Evolutionary conservation across 2,797 vertebrate species (phyloP).

Genomic region (Dicrostonyx torquatus): DNA sequence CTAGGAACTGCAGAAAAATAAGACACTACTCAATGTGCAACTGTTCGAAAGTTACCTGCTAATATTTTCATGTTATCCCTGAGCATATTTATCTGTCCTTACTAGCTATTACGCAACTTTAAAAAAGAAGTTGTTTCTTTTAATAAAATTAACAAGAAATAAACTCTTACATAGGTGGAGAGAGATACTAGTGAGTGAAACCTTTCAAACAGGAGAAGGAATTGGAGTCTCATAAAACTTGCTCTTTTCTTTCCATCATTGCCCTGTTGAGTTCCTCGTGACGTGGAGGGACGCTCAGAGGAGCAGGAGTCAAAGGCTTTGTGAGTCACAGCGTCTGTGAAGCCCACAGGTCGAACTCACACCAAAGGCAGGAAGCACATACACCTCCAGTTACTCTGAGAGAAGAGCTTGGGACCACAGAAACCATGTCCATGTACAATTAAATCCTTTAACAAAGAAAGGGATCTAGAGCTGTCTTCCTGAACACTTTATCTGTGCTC

Average conservation of each 20-base stretch:
- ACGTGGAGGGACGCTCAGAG: neutral
- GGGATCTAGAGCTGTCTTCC: neutral
- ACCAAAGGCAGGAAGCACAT: neutral
- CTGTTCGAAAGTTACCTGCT: constrained; percentile 22
- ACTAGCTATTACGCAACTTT: neutral
- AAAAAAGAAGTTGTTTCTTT: neutral
- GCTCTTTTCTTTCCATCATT: neutral
- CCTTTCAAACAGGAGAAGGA: neutral
- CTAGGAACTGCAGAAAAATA: constrained; percentile 44
- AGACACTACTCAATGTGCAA: constrained; percentile 16
- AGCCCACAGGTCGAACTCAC: neutral
- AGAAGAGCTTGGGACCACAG: neutral
- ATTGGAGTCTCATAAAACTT: neutral
- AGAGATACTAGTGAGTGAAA: constrained; percentile 18
- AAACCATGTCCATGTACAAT: constrained; percentile 11
- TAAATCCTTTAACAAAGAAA: neutral
- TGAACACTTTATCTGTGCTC: neutral
- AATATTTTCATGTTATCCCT: constrained; percentile 42
- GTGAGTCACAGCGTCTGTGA: neutral
- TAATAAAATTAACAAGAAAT: constrained; percentile 46
- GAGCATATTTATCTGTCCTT: neutral
- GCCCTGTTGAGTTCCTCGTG: neutral
- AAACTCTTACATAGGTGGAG: neutral
- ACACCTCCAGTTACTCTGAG: neutral
- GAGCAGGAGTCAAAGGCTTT: neutral